Conservation (phyloP, 2,113 vertebrate genomes). For the Engraulis encrasicolus region DNA sequence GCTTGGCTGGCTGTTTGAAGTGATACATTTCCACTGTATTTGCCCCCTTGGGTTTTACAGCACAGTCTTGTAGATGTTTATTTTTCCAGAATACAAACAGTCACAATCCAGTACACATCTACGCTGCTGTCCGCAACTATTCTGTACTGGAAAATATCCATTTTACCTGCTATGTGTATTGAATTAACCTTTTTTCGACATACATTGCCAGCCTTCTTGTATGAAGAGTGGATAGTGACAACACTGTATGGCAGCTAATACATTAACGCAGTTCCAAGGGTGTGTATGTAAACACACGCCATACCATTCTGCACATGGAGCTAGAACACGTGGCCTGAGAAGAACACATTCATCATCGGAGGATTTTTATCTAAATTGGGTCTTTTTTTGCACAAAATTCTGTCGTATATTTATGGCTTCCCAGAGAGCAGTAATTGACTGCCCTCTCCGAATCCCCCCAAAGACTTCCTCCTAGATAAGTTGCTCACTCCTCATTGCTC, state of each 20-base stretch:
- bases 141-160: neutral
- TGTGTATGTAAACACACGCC: neutral
- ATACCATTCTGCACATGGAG: neutral
- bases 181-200: neutral
- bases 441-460: slow-evolving; percentile 39
- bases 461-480: slow-evolving; percentile 9
- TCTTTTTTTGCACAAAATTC: neutral
- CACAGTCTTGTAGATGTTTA: neutral
- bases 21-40: neutral
- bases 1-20: neutral
- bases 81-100: neutral
- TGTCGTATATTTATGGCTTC: slow-evolving; percentile 46
- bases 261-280: neutral
- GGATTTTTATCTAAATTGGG: slow-evolving; percentile 11
- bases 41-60: neutral
- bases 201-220: neutral
- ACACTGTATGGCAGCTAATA: neutral
- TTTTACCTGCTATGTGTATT: neutral
- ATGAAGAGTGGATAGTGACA: neutral
- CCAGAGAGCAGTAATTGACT: slow-evolving; percentile 45
- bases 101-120: neutral
- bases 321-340: neutral
- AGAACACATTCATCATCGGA: slow-evolving; percentile 10
- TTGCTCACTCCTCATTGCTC: neutral
- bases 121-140: neutral